Conservation (phyloP, 2,113 vertebrate species). For the Oenanthe oenanthe region DNA sequence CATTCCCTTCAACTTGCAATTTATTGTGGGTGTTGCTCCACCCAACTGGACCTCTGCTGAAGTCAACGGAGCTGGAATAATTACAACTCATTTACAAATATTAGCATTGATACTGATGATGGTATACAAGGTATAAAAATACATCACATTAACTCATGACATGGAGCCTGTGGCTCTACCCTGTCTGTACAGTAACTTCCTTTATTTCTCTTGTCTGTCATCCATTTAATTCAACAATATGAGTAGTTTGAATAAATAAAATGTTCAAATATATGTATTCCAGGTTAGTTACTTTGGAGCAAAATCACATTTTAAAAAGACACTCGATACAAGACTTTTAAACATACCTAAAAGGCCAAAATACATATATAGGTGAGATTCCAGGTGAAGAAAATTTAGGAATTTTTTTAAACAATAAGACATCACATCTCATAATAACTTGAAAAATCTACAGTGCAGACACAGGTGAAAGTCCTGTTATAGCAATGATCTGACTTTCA, state of each 20-base stretch:
- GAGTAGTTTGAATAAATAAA: not conserved
- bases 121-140: not conserved
- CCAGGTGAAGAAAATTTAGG: not conserved
- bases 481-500: not conserved
- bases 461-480: not conserved
- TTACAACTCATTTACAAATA: not conserved
- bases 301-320: not conserved
- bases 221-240: conserved; percentile 29
- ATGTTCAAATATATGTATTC: not conserved
- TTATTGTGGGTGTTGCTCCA: not conserved
- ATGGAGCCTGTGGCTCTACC: not conserved
- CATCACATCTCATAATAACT: not conserved
- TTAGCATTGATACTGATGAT: not conserved
- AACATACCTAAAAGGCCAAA: not conserved
- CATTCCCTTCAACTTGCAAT: not conserved
- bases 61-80: not conserved
- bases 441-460: not conserved
- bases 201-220: conserved; percentile 44
- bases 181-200: conserved; percentile 4
- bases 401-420: not conserved
- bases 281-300: not conserved
- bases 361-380: not conserved
- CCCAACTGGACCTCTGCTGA: not conserved
- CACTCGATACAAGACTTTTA: not conserved
- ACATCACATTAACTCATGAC: not conserved